phyloP scores from a whole-genome alignment of 2,797 vertebrate genomes.

The Neosilurus mollespiculum region DNA sequence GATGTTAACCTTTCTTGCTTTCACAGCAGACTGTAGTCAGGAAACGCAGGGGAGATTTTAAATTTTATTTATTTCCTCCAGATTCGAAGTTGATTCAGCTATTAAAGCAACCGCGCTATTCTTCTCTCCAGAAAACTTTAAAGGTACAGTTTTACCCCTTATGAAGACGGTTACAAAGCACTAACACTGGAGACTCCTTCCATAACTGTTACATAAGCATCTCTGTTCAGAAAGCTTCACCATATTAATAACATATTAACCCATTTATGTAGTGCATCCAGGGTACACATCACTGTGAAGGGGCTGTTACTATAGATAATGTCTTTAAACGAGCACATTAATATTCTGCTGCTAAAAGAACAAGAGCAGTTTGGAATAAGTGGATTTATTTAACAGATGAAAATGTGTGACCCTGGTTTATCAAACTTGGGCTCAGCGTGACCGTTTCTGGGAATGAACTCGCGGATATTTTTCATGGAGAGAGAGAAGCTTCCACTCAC shows the following conservation, averaged over 20 bases:
- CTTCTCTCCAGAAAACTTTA: not conserved
- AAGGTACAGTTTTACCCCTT: not conserved
- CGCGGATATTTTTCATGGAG: not conserved
- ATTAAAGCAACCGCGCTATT: too few species aligned
- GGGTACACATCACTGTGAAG: not conserved
- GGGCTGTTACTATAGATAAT: not conserved
- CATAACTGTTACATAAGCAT: not conserved
- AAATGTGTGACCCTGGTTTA: not conserved
- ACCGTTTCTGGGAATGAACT: not conserved
- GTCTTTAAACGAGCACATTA: not conserved
- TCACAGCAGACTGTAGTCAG: too few species aligned
- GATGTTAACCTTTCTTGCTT: too few species aligned
- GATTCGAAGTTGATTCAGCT: too few species aligned
- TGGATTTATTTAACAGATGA: not conserved
- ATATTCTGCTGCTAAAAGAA: not conserved
- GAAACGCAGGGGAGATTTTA: too few species aligned
- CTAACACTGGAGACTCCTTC: not conserved
- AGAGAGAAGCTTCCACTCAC: not conserved
- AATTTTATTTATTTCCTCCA: too few species aligned
- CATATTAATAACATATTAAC: not conserved
- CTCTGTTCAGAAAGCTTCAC: not conserved
- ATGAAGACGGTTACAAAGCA: not conserved
- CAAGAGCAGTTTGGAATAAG: not conserved
- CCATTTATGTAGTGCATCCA: too few species aligned
- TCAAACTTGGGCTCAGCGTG: too few species aligned